A percentile compares a stretch with the other conserved stretches of the same genome.
Evolutionary conservation across 2,888 invertebrate species (phyloP).

Genomic region (Julus scanicus): DNA sequence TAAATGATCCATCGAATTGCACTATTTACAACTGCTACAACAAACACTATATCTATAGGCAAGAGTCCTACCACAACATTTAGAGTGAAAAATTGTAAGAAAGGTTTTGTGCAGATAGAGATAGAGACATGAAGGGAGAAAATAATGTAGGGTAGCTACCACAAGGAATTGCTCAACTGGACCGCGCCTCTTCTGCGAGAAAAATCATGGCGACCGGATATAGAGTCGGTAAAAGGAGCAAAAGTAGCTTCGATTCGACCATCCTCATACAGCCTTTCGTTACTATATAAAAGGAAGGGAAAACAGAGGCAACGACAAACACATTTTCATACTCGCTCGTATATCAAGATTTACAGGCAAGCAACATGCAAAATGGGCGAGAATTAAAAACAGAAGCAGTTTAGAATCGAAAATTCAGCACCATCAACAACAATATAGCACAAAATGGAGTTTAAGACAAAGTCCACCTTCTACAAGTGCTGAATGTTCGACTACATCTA

Average conservation of each 20-base stretch:
- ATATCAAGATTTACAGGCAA: constrained; percentile 38
- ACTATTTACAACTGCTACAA: background rate
- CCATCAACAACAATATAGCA: background rate
- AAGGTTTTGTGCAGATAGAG: background rate
- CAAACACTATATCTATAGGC: background rate
- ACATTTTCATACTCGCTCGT: constrained; percentile 24
- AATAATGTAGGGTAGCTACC: constrained; percentile 50
- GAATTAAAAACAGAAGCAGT: background rate
- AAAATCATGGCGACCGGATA: constrained; percentile 47
- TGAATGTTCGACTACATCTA: background rate
- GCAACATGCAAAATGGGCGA: constrained; percentile 1
- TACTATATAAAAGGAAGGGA: constrained; percentile 41
- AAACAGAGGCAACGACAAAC: constrained; percentile 42
- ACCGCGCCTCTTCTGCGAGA: constrained; percentile 56
- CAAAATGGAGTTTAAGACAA: background rate
- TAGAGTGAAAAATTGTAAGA: constrained; percentile 23
- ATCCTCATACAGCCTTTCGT: constrained; percentile 29
- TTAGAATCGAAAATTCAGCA: constrained; percentile 16
- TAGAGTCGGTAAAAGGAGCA: constrained; percentile 50
- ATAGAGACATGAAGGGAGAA: background rate
- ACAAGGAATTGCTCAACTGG: constrained; percentile 56
- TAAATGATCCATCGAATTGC: too few relatives aligned
- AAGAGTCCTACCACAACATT: background rate
- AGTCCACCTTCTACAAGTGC: background rate
- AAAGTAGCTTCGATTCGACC: constrained; percentile 46